Conservation (phyloP, 2,797 vertebrate species). For the Vespertilio murinus region DNA sequence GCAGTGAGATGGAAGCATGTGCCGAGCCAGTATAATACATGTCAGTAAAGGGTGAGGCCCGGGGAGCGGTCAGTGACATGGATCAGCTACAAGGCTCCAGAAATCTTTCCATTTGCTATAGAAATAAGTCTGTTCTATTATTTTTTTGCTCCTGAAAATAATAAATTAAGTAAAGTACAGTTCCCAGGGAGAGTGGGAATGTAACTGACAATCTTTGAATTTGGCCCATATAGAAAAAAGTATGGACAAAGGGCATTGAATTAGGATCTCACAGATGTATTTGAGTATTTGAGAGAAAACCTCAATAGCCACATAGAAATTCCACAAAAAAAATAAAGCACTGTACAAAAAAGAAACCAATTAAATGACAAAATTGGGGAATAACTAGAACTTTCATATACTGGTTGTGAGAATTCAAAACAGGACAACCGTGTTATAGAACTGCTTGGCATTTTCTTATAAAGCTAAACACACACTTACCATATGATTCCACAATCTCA, state of each 20-base stretch:
- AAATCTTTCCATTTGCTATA: constrained; percentile 17
- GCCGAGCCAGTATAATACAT: neutral
- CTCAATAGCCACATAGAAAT: constrained; percentile 11
- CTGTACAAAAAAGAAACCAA: neutral
- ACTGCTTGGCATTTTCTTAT: neutral
- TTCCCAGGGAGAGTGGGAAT: neutral
- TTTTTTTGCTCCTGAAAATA: constrained; percentile 28
- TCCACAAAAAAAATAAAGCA: constrained; percentile 18
- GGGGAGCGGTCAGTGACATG: neutral
- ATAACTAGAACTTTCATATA: neutral
- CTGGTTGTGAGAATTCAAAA: neutral
- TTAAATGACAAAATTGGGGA: neutral
- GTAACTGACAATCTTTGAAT: neutral
- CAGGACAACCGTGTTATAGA: neutral
- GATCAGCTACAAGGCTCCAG: neutral
- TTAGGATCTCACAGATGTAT: neutral
- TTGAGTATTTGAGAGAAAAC: constrained; percentile 24
- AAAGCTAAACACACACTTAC: neutral
- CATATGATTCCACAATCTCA: neutral
- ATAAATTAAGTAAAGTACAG: constrained; percentile 31
- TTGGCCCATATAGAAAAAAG: neutral
- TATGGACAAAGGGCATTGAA: neutral
- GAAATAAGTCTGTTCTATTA: constrained; percentile 4
- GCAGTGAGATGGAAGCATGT: neutral
- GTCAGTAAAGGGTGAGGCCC: neutral